Base-by-base conservation (phyloP, 2,888 invertebrate species). In the Andrena chrysosceles region DNA sequence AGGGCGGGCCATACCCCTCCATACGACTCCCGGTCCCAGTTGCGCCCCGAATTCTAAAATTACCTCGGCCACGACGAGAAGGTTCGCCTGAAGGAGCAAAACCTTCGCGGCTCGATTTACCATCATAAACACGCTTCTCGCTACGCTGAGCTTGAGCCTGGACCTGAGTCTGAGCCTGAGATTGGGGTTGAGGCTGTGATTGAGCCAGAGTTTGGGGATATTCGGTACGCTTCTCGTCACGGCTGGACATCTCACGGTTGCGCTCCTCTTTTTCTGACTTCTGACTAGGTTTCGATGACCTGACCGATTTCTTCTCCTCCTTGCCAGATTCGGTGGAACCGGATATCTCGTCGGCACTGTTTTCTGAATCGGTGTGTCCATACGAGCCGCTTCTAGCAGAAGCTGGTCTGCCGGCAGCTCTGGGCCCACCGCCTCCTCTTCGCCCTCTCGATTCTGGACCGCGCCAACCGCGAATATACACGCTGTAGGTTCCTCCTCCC, bases 51-150 rank as follows among this genome's bases (percentile, higher is more conserved):
- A 85, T 83, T 62, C 94, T 92, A 81, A 95, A 95, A 52, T 95
- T 95, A 79, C 95, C 97, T 81, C 98, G 95, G 5, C 98, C 98
- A 77, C 98, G 96, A 69, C 98, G 95, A 0, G 98, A 98, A 0
- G 98, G 98, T 93, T 98, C 98, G 0, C 98, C 98, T 29, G 98
- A 96, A 0, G 98, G 98, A 1, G 97, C 96, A 94, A 98, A 98
- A 66, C 97, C 97, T 90, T 97, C 97, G 77, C 96, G 94, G 85
- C 90, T 91, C 1, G 93, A 90, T 83, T 93, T 91, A 2, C 90
- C 90, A n/a, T 92, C 92, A 75, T 91, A 92, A 0, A 88, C 80
- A 64, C 92, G 90, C 80, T 94, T 94, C 2, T 94, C 94, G 77
- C 63, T 89, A 10, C 92, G 86, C 5, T 82, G 81, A 56, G 56